Base-by-base conservation (phyloP, 1,140 invertebrate species). In the Saccostrea glomerata region DNA sequence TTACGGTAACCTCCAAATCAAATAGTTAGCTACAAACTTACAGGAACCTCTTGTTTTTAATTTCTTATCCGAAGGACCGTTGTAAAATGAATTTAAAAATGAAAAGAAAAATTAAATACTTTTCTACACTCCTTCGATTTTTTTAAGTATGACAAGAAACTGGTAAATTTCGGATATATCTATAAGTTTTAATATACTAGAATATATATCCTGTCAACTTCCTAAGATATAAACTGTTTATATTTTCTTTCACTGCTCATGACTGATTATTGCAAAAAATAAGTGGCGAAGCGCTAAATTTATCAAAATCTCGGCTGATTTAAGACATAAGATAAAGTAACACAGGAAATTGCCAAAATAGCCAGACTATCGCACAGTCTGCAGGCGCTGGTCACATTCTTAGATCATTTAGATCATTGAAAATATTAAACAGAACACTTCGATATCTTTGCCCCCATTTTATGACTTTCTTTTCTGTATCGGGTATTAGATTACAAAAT, bases 271-370 rank as follows among this genome's bases (percentile, higher is more conserved):
- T 77, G 70, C 9, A 77, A 30, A 36, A 63, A 77, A 77, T 30
- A 6, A 6, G 23, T 77, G 70, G 70, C 25, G 23, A 30, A 77
- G 70, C 11, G 30, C 23, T 25, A 77, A 77, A 30, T 77, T 77
- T 77, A 77, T 77, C 70, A 36, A 77, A 77, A 77, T 77, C 70
- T 77, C 15, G 70, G 25, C 70, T 30, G 70, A 77, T 77, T 77
- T 30, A 30, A 30, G 30, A 25, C 25, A 30, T 77, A 15, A 36
- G 70, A 77, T 77, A 77, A 77, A 2, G 70, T 77, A 77, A 77
- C 30, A 77, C 70, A 77, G 70, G 70, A 77, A 77, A 77, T 77
- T 77, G 25, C 70, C 70, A 36, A 47, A 77, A 77, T 30, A 40
- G 13, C 70, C 25, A 73, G n/a, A 77, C 70, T 77, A 36, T 36